These are phyloP conservation scores for Cyanistes caeruleus DNA, from an alignment of 2,113 vertebrate species.

Conservation along the genomic window DNA sequence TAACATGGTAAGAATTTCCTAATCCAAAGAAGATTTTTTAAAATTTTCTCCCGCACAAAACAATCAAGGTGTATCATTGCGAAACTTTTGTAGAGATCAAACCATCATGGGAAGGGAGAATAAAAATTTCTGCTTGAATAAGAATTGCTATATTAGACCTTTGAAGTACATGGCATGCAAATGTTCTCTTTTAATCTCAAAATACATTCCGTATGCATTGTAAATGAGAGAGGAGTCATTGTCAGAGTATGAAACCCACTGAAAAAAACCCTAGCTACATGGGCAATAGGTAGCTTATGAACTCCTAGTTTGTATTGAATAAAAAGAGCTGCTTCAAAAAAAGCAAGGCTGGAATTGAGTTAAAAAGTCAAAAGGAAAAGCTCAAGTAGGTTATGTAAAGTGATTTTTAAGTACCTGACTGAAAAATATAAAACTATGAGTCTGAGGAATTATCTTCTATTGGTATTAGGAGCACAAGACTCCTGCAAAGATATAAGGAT, in stretches of 20 bases:
- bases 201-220: not conserved
- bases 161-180: not conserved
- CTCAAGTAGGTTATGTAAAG: not conserved
- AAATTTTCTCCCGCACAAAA: not conserved
- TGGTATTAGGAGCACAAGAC: not conserved
- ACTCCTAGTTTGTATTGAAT: not conserved
- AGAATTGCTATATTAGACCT: not conserved
- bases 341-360: not conserved
- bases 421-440: not conserved
- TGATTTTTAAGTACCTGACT: not conserved
- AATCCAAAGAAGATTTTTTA: not conserved
- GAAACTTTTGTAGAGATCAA: not conserved
- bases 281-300: not conserved
- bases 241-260: not conserved
- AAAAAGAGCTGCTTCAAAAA: not conserved
- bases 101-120: not conserved
- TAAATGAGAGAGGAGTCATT: not conserved
- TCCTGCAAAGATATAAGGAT: not conserved
- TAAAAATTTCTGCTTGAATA: not conserved
- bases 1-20: constrained; percentile 83
- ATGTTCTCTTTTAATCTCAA: not conserved
- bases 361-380: not conserved
- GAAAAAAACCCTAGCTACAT: not conserved
- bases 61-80: not conserved
- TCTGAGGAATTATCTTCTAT: not conserved